Evolutionary conservation across 92 coral and sea anemone genomes (phyloP), one percentile per base, ranked within the genome.

Genomic region (Epizoanthus stellaris): DNA sequence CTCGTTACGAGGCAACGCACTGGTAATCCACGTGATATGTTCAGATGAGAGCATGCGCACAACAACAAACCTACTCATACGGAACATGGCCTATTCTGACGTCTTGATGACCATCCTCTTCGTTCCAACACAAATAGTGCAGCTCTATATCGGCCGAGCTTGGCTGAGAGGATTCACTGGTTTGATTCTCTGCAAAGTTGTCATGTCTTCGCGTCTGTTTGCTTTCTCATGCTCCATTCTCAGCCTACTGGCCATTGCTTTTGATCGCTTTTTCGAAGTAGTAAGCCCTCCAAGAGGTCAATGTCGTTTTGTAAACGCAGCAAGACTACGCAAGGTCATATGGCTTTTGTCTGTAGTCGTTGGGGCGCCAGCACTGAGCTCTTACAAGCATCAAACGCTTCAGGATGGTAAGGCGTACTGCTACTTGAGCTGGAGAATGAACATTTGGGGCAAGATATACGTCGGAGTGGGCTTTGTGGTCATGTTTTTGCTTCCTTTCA

Each of bases 231-330:
- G 85, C 45, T 87, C 89, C 4, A 73, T 73, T 21, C 70, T 87
- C 65, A 80, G 89, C 74, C 81, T 80, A 17, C 73, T 87, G 47
- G 89, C 85, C 36, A 87, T 87, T 79, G 89, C 86, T 38, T 79
- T 80, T 57, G 89, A 87, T 61, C 75, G 81, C 19, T 87, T 70
- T 61, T 52, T 70, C 45, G 80, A 80, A 45, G 68, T 69, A 47
- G 80, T 73, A 20, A 77, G 21, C n/a, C 74, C 81, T 63, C 58
- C 40, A 23, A 64, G 61, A 16, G 72, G 54, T 36, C 71, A 81
- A 34, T 70, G 56, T 70, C 39, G 62, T 10, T 58, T 40, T 77
- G 64, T 38, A 14, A 79, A 85, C 4, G 21, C 53, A 61, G 62
- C 36, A 16, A 80, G 57, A 14, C 47, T 80, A 58, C 79, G 81